phyloP scores from a whole-genome alignment of 2,888 invertebrate genomes.

The Notodonta dromedarius region DNA sequence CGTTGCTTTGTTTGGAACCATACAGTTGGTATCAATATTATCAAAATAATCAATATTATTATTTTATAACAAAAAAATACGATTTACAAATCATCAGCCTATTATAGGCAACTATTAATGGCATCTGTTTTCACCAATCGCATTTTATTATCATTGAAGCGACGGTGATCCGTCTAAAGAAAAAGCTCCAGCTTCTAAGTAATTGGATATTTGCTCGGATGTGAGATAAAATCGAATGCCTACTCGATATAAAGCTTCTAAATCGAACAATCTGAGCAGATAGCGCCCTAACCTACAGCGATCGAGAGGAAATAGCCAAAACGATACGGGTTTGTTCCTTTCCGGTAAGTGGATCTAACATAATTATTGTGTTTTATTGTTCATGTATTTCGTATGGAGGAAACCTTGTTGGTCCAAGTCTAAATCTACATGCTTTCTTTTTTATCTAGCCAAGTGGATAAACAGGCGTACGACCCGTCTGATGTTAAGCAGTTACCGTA shows the following conservation, averaged over 20 bases:
- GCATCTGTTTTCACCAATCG: slow-evolving; percentile 22
- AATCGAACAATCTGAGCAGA: slow-evolving; percentile 50
- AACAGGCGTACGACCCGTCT: too few species aligned
- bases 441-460: too few species aligned
- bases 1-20: too few species aligned
- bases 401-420: neutral
- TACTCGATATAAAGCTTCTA: slow-evolving; percentile 50
- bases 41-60: too few species aligned
- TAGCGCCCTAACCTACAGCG: slow-evolving; percentile 31
- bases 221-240: slow-evolving; percentile 62
- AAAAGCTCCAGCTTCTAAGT: slow-evolving; percentile 60
- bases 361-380: slow-evolving; percentile 26
- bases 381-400: neutral
- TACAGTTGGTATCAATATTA: too few species aligned
- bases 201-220: slow-evolving; percentile 70
- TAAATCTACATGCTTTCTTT: too few species aligned
- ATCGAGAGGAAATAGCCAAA: slow-evolving; percentile 32
- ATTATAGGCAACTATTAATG: neutral
- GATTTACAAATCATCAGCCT: too few species aligned
- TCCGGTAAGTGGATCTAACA: slow-evolving; percentile 34
- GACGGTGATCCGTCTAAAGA: slow-evolving; percentile 47
- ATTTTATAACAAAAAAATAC: too few species aligned
- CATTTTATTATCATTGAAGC: slow-evolving; percentile 51
- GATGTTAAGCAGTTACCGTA: too few species aligned
- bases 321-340: slow-evolving; percentile 31